Evolutionary conservation across 2,888 invertebrate genomes (phyloP).

Genomic region (Andrena marginata): DNA sequence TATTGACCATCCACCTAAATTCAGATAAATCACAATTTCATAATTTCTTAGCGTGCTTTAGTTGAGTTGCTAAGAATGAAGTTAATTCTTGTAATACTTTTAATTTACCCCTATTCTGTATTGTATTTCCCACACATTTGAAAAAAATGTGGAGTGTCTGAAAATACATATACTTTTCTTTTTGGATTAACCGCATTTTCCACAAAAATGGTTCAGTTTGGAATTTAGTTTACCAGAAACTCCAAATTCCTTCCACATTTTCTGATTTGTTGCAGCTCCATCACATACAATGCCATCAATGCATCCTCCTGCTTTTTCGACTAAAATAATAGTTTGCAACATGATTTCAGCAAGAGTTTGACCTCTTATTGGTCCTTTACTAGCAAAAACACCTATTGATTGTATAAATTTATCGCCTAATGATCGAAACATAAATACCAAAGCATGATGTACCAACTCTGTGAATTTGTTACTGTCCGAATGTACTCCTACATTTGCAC

Average conservation of each 20-base stretch:
- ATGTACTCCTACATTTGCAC: background rate
- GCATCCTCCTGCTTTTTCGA: background rate
- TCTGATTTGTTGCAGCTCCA: background rate
- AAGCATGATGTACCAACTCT: background rate
- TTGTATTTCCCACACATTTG: background rate
- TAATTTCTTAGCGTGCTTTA: background rate
- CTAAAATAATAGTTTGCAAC: background rate
- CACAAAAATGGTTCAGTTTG: background rate
- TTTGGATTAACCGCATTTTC: background rate
- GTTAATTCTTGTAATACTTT: background rate
- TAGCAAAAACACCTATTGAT: background rate
- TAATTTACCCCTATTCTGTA: background rate
- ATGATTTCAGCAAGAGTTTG: background rate
- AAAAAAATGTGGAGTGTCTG: background rate
- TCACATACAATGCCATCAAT: constrained; percentile 1
- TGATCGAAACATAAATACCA: constrained; percentile 3
- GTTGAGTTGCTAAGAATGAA: background rate
- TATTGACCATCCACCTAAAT: background rate
- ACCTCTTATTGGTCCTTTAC: background rate
- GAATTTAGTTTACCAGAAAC: background rate
- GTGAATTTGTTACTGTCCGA: background rate
- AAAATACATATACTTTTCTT: constrained; percentile 3
- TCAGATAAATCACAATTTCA: background rate
- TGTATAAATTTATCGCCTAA: constrained; percentile 3
- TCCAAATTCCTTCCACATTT: constrained; percentile 1